Evolutionary conservation across 2,113 vertebrate species (phyloP), one percentile per base, ranked within the genome.

Genomic region (Oreotrochilus melanogaster): DNA sequence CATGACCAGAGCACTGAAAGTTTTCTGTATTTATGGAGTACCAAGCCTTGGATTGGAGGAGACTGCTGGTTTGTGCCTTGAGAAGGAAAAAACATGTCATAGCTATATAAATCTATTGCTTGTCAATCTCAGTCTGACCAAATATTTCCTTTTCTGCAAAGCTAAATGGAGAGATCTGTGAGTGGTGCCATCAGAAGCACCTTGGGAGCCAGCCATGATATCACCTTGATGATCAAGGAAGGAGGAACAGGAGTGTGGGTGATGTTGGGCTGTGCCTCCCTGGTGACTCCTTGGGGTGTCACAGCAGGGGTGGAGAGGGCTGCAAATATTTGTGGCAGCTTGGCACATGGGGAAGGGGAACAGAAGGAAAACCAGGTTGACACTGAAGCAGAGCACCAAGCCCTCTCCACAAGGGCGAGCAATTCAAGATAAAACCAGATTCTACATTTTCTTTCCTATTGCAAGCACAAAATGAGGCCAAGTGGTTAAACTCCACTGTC

Each of bases 311-410:
- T 35, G 35, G 37, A 53, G 3, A 3, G 12, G 27, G 18, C 61
- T 89, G 33, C n/a, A 43, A 78, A 47, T 23, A 14, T 62, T 64
- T 70, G 13, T 18, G 39, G 51, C 69, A 48, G 19, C 70, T 66
- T 39, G 53, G 2, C 1, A 28, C 7, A 6, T 0, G 7, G 30
- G 18, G 16, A 93, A 74, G 30, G 18, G 10, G 35, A 50, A 53
- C 24, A 65, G n/a, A 37, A 84, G 48, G 51, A 85, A 89, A 89
- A 51, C 39, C 23, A 42, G 61, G 10, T 1, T 3, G 0, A 18
- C 0, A 0, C 24, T 6, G 2, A 15, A 43, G 13, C 4, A 14
- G 5, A 28, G n/a, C 22, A 6, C 33, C 25, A n/a, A 67, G 23
- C 6, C 14, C 51, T 54, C 3, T 0, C 28, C 2, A 3, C 18